phyloP scores from a whole-genome alignment of 2,888 invertebrate species.

The Keiferia lycopersicella region DNA sequence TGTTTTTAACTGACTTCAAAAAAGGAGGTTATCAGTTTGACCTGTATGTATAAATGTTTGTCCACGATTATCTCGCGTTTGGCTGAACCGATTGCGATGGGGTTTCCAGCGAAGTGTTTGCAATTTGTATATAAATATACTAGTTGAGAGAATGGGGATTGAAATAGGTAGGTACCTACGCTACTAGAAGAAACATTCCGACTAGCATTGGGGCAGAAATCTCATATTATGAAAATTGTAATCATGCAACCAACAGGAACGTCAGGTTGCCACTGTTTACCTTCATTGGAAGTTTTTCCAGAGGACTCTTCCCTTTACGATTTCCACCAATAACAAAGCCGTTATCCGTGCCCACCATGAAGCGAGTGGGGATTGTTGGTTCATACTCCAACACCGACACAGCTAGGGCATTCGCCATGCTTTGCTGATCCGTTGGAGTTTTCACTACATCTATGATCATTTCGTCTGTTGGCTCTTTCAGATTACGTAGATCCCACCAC shows the following conservation, averaged over 20 bases:
- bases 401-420: slow-evolving; percentile 80
- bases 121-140: too few species aligned
- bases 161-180: too few species aligned
- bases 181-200: too few species aligned
- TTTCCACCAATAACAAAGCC: slow-evolving; percentile 85
- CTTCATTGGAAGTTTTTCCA: slow-evolving; percentile 83
- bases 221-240: too few species aligned
- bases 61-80: too few species aligned
- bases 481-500: slow-evolving; percentile 89
- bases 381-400: slow-evolving; percentile 86
- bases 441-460: slow-evolving; percentile 85
- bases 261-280: slow-evolving; percentile 50
- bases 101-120: too few species aligned
- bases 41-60: too few species aligned
- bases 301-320: slow-evolving; percentile 85
- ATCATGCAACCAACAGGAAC: background rate
- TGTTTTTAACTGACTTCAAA: too few species aligned
- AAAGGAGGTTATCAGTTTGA: too few species aligned
- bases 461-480: slow-evolving; percentile 83
- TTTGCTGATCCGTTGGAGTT: slow-evolving; percentile 72
- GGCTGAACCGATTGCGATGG: too few species aligned
- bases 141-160: too few species aligned
- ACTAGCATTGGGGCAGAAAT: too few species aligned
- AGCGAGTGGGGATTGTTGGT: slow-evolving; percentile 87
- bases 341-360: slow-evolving; percentile 87